Conservation (phyloP, 2,113 vertebrate genomes). For the Trematomus loennbergii region DNA sequence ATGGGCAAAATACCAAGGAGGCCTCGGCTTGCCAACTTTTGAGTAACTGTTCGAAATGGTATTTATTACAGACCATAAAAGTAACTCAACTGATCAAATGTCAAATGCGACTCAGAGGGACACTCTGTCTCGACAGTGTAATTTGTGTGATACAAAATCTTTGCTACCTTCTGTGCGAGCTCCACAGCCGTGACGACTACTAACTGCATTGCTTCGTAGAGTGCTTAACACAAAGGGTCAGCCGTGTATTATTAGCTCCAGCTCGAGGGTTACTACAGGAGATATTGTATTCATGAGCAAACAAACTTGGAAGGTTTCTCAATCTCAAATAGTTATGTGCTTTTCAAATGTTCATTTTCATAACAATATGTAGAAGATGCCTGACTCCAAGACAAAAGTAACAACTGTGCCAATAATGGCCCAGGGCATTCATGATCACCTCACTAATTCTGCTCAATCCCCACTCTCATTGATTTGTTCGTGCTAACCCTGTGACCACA, state of each 20-base stretch:
- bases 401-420: constrained; percentile 60
- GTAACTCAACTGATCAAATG: constrained; percentile 59
- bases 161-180: constrained; percentile 6
- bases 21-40: constrained; percentile 44
- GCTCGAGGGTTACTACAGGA: constrained; percentile 18
- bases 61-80: constrained; percentile 65
- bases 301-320: constrained; percentile 31
- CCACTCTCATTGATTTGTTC: constrained; percentile 73
- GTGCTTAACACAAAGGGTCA: constrained; percentile 14
- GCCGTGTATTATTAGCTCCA: constrained; percentile 13
- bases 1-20: constrained; percentile 62
- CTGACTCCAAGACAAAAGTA: constrained; percentile 61
- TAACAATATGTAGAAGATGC: constrained; percentile 35
- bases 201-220: constrained; percentile 17
- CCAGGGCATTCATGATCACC: constrained; percentile 54
- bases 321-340: constrained; percentile 37
- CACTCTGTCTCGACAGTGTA: constrained; percentile 35
- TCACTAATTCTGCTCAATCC: constrained; percentile 67
- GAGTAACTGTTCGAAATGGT: constrained; percentile 38
- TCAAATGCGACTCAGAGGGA: constrained; percentile 62
- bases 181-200: constrained; percentile 7
- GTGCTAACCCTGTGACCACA: constrained; percentile 71
- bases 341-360: constrained; percentile 47
- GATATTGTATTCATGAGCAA: constrained; percentile 32
- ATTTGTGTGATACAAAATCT: constrained; percentile 45